phyloP scores from a whole-genome alignment of 2,888 invertebrate genomes.

The Tachina fera region DNA sequence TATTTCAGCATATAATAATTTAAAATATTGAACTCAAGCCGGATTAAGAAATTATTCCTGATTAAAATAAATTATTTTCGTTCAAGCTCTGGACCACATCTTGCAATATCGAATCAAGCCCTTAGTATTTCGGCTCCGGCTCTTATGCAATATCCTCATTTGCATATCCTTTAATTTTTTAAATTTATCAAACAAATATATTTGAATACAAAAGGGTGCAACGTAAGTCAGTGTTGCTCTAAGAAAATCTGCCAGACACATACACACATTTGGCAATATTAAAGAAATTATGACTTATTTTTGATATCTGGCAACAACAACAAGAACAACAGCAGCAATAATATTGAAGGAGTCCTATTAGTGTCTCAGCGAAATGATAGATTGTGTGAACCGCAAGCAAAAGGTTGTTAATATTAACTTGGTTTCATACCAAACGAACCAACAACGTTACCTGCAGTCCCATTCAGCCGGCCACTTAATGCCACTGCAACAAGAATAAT shows the following conservation, averaged over 20 bases:
- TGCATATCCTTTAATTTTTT: too few species aligned
- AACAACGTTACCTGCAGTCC: conserved; percentile 35
- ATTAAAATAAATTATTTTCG: too few species aligned
- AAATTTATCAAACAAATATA: too few species aligned
- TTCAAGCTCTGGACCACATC: too few species aligned
- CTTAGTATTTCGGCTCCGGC: too few species aligned
- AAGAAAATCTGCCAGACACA: not conserved
- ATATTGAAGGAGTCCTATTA: conserved; percentile 78
- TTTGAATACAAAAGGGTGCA: conserved; percentile 1
- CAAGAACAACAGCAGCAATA: conserved; percentile 2
- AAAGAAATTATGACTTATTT: conserved; percentile 39
- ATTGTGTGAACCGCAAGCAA: conserved; percentile 80
- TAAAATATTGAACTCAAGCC: too few species aligned
- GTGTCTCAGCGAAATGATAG: conserved; percentile 79
- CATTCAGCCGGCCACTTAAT: conserved; percentile 30
- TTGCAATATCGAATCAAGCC: too few species aligned
- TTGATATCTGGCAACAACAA: not conserved
- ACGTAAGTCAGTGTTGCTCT: not conserved
- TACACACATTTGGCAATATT: not conserved
- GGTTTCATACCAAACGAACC: conserved; percentile 6
- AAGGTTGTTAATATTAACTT: conserved; percentile 50
- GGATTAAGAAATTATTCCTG: too few species aligned
- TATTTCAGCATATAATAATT: too few species aligned
- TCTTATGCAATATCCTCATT: too few species aligned
- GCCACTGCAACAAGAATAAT: conserved; percentile 45